Evolutionary conservation across 2,113 vertebrate genomes (phyloP), one percentile per base, ranked within the genome.

Genomic region (Meles meles): DNA sequence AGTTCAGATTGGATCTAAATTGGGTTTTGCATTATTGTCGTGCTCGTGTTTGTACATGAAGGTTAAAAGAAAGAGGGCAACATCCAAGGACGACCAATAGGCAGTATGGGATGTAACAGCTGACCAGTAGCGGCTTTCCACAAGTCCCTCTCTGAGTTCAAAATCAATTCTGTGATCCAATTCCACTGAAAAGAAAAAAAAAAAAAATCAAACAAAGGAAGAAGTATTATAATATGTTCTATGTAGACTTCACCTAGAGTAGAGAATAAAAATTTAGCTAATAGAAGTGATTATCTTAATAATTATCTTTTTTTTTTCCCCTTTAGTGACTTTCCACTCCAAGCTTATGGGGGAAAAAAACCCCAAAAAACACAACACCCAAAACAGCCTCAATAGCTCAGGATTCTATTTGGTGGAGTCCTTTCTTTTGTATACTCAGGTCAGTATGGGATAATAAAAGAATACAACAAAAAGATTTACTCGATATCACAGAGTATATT

Each of bases 111-210:
- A 99, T 0, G 99, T 99, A 98, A 99, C 99, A 0, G 99, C 99
- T 0, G 99, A 99, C 99, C 99, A 99, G 94, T 99, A 99, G 95
- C 99, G 99, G 98, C 99, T 99, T 98, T 99, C 99, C 98, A 99
- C 99, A 8, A 99, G 98, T 96, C 99, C 99, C 98, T 99, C 99
- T 95, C 99, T 98, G 95, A 99, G 99, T 98, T 99, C 99, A 71
- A 99, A 99, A 98, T 99, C 99, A 13, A 99, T 99, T 95, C 99
- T 99, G 91, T 99, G 99, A 98, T 99, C 99, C 99, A 99, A 97
- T 87, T 99, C 99, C 99, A 99, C 99, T 99, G 96, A 15, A 94
- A 97, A 96, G 42, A 0, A 91, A 87, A 96, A 49, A 81, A 47
- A 94, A 52, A 49, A 81, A 47, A 94, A 52, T 52, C 37, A 79